Evolutionary conservation across 2,797 vertebrate genomes (phyloP), one percentile per base, ranked within the genome.

Genomic region (Aulostomus chinensis): DNA sequence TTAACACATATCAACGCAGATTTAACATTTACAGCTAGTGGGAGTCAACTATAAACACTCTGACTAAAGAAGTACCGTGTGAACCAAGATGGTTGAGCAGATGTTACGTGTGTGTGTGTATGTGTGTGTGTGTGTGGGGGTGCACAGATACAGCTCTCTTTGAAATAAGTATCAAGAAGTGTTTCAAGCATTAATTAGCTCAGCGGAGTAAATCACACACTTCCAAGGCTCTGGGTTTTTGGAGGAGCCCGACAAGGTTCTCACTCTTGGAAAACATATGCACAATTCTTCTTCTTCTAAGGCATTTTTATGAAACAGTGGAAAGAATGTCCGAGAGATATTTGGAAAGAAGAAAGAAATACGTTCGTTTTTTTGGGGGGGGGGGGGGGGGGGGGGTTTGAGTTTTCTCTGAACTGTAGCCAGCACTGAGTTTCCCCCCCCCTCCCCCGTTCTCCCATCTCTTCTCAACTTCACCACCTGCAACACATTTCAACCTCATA

Each of bases 401-500:
- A 40, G 52, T 83, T 89, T 73, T 68, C 80, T 90, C 80, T 89
- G 88, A 91, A 90, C 86, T 81, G 48, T 11, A 41, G 87, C 90
- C 90, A 91, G 78, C 51, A 0, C 63, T 78, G 81, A 84, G 80
- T 81, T 80, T 78, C 18, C 73, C 72, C 76, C 84, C 22, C 57
- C 68, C 82, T 80, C 55, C 38, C 36, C 46, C 35, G 22, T 28
- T 15, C n/a, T 49, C 51, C 56, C 62, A 63, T 73, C 63, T 63
- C 57, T 58, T 85, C 81, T 88, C 71, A 84, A 78, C 74, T 89
- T 91, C 85, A 68, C 81, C 90, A 77, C 90, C 93, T 94, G 94
- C 91, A 93, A 90, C 62, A 83, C 76, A 90, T 93, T 94, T 92
- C 89, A 88, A 51, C 88, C 89, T 89, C 91, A 92, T 92, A 85